These are phyloP conservation scores for Neotoxoptera formosana DNA, from an alignment of 1,140 invertebrate species.

Conservation along the genomic window DNA sequence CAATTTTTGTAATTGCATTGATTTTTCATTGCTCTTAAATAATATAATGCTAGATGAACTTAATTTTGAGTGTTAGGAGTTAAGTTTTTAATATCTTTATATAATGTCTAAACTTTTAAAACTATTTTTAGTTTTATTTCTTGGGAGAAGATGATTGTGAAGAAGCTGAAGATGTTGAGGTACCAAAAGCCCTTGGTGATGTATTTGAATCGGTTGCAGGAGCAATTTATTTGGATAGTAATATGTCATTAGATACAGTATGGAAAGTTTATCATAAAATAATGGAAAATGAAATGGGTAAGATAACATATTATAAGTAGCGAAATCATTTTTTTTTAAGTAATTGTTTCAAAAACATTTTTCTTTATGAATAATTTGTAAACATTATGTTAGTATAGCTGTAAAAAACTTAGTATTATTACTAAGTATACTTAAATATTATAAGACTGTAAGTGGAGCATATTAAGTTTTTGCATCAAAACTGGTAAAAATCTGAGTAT, in stretches of 20 bases:
- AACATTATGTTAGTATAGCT: background rate
- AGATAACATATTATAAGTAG: slow-evolving; percentile 14
- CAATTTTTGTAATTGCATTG: too few relatives aligned
- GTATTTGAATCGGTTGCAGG: slow-evolving; percentile 92
- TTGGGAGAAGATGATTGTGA: slow-evolving; percentile 74
- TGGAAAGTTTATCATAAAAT: slow-evolving; percentile 84
- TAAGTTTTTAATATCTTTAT: background rate
- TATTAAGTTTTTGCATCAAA: background rate
- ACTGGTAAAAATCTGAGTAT: background rate
- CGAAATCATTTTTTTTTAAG: background rate
- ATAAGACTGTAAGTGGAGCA: background rate
- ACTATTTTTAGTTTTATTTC: slow-evolving; percentile 66
- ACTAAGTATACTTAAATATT: background rate
- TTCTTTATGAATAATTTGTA: background rate
- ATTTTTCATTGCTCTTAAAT: background rate
- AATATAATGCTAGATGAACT: background rate
- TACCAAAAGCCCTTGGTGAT: slow-evolving; percentile 95
- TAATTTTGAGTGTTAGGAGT: background rate
- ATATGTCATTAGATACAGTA: slow-evolving; percentile 76
- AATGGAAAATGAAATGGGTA: slow-evolving; percentile 76
- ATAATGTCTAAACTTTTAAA: background rate
- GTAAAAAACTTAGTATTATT: background rate
- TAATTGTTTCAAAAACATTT: background rate
- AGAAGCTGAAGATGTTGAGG: slow-evolving; percentile 79
- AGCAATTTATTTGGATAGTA: slow-evolving; percentile 90